These are phyloP conservation scores for Norana najaformis DNA, from an alignment of 2,888 invertebrate genomes.

Conservation along the genomic window DNA sequence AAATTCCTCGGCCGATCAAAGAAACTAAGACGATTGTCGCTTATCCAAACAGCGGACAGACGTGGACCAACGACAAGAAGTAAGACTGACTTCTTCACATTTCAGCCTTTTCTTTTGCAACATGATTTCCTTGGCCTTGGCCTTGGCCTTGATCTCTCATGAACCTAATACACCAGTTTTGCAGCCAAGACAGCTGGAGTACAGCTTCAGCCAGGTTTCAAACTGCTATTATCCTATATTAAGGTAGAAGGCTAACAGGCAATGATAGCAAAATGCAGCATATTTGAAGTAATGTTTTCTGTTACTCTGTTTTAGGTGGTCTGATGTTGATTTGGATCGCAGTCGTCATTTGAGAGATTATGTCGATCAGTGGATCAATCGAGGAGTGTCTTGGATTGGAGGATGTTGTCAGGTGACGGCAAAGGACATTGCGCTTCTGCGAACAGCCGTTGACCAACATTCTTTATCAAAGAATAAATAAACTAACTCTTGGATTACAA, in stretches of 20 bases:
- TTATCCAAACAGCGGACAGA: constrained; percentile 86
- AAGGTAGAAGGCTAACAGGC: too few species aligned
- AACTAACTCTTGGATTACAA: neutral
- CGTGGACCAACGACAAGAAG: constrained; percentile 37
- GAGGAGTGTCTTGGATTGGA: constrained; percentile 83
- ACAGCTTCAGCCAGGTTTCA: too few species aligned
- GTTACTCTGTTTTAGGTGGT: constrained; percentile 47
- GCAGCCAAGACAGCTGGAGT: too few species aligned
- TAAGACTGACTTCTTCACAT: neutral
- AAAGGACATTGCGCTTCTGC: constrained; percentile 70
- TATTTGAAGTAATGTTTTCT: neutral
- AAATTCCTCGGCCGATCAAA: constrained; percentile 33
- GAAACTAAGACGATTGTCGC: constrained; percentile 71
- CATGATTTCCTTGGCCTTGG: neutral
- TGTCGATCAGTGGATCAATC: constrained; percentile 78
- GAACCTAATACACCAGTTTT: too few species aligned
- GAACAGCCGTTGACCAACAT: constrained; percentile 28
- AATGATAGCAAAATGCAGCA: too few species aligned
- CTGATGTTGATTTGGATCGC: constrained; percentile 48
- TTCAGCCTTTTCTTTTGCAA: neutral
- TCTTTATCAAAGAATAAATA: neutral
- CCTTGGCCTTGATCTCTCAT: too few species aligned
- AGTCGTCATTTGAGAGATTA: constrained; percentile 67
- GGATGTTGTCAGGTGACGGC: constrained; percentile 89
- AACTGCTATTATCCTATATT: too few species aligned